phyloP scores from a whole-genome alignment of 1,140 invertebrate genomes.

The Euwallacea fornicatus region DNA sequence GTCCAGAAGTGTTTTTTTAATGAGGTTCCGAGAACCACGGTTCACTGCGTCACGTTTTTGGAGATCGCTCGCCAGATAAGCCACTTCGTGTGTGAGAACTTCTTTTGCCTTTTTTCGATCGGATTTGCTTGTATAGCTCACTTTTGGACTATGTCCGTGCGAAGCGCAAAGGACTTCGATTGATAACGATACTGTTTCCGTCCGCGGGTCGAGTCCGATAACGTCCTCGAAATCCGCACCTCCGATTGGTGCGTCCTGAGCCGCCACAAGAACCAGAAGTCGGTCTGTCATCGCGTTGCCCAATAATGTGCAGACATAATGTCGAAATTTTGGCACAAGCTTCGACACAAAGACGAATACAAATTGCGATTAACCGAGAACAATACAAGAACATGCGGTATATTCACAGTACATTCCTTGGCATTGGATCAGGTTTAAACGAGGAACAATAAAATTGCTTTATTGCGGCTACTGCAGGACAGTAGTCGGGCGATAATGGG shows the following conservation, averaged over 20 bases:
- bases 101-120: slow-evolving; percentile 8
- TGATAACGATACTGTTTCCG: too few species aligned
- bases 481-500: neutral
- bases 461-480: slow-evolving; percentile 13
- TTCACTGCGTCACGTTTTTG: slow-evolving; percentile 19
- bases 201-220: too few species aligned
- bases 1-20: slow-evolving; percentile 28
- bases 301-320: slow-evolving; percentile 5
- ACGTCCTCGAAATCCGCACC: too few species aligned
- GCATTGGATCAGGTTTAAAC: slow-evolving; percentile 5
- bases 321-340: slow-evolving; percentile 2
- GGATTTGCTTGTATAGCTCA: neutral
- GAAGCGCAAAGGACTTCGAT: too few species aligned
- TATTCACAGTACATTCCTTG: slow-evolving; percentile 5
- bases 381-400: slow-evolving; percentile 14
- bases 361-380: slow-evolving; percentile 5
- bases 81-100: slow-evolving; percentile 3
- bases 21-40: slow-evolving; percentile 26
- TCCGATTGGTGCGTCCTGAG: too few species aligned
- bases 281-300: neutral
- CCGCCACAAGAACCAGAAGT: too few species aligned
- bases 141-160: neutral
- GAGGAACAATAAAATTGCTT: slow-evolving; percentile 14
- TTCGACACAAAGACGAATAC: slow-evolving; percentile 5
- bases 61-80: slow-evolving; percentile 12